A percentile compares a stretch with the other conserved stretches of the same genome.
phyloP scores from a whole-genome alignment of 2,888 invertebrate species.

The Conus canariensis region DNA sequence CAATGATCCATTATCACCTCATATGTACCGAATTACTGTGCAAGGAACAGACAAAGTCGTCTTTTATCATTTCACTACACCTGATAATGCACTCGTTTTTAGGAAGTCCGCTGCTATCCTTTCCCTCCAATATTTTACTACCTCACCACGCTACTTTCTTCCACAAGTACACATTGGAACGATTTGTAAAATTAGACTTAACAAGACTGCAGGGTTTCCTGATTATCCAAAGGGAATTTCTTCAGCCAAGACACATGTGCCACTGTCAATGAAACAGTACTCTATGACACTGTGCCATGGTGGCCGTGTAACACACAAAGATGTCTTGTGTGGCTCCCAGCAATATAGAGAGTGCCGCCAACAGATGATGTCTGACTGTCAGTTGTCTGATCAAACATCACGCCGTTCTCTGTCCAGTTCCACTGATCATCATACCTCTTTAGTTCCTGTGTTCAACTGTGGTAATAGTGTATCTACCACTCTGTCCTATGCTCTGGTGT shows the following conservation, averaged over 20 bases:
- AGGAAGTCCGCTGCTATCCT: not conserved
- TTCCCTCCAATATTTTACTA: not conserved
- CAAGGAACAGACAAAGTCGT: not conserved
- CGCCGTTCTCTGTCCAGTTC: not conserved
- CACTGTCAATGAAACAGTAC: not conserved
- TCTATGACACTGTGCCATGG: not conserved
- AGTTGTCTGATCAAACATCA: not conserved
- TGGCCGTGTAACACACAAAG: not conserved
- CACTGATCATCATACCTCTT: not conserved
- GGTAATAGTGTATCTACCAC: not conserved
- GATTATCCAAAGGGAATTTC: too few species aligned
- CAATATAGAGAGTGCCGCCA: not conserved
- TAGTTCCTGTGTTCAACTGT: not conserved
- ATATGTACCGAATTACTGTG: not conserved
- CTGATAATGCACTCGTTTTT: not conserved
- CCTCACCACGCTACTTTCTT: not conserved
- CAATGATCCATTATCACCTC: not conserved
- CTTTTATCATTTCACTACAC: too few species aligned
- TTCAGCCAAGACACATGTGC: not conserved
- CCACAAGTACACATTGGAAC: not conserved
- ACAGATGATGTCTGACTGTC: not conserved
- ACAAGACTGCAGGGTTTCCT: not conserved
- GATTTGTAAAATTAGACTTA: not conserved
- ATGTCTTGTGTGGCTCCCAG: not conserved
- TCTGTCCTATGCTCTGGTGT: not conserved